phyloP scores from a whole-genome alignment of 2,113 vertebrate species.

The Scartelaos histophorus region DNA sequence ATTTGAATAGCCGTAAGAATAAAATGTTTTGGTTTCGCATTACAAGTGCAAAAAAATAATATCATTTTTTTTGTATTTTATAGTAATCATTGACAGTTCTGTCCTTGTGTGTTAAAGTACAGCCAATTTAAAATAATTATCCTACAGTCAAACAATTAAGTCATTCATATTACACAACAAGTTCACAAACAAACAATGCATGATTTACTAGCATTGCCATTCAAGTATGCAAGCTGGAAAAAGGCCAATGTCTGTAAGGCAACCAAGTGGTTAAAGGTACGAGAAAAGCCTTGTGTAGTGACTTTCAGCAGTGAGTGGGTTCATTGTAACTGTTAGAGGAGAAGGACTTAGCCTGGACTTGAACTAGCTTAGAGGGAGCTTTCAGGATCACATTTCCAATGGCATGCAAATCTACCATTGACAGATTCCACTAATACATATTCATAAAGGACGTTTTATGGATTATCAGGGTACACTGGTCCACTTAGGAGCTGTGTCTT shows the following conservation, averaged over 20 bases:
- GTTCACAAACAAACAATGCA: conserved; percentile 54
- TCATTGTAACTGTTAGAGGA: conserved; percentile 20
- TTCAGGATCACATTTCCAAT: conserved; percentile 38
- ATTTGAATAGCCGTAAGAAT: neutral
- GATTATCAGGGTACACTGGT: conserved; percentile 16
- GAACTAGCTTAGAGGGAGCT: conserved; percentile 44
- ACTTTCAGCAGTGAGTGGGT: conserved; percentile 4
- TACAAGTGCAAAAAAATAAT: too few relatives aligned
- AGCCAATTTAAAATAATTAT: neutral
- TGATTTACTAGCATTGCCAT: conserved; percentile 57
- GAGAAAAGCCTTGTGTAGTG: conserved; percentile 19
- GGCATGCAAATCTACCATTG: conserved; percentile 45
- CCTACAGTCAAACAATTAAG: conserved; percentile 4
- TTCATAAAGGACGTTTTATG: conserved; percentile 23
- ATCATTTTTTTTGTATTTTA: too few relatives aligned
- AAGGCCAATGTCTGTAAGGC: conserved; percentile 42
- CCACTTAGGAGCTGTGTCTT: conserved; percentile 17
- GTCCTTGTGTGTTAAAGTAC: neutral
- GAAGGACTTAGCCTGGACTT: conserved; percentile 38
- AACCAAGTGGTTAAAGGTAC: conserved; percentile 42
- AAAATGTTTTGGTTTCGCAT: neutral
- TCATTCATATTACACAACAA: neutral
- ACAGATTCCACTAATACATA: conserved; percentile 36
- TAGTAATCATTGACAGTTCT: neutral
- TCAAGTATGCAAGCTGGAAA: conserved; percentile 5